Evolutionary conservation across 2,888 invertebrate genomes (phyloP), one percentile per base, ranked within the genome.

Genomic region (Abrostola triplasia): DNA sequence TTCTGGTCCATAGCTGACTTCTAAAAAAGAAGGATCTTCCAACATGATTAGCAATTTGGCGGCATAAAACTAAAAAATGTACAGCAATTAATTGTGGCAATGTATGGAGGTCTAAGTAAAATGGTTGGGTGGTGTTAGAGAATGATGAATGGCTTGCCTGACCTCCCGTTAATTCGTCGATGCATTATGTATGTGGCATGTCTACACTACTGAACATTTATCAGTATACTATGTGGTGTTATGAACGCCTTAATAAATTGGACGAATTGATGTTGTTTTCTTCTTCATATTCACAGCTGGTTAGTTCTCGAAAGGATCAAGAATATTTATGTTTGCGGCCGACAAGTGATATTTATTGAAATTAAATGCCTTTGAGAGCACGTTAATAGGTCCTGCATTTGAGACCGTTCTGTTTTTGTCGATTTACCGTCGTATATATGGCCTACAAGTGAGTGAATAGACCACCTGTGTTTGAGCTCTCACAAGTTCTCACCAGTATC

Each of bases 61-160:
- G 24, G 24, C 24, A 24, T 24, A 4, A 24, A 24, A 24, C 24
- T 24, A 24, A 24, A 24, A 24, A 24, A 24, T 24, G 24, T 44
- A 13, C 12, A 7, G 13, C 13, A 44, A 47, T 47, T 47, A 47
- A 24, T 24, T 9, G 5, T 24, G 24, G 44, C 44, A 24, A 13
- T 49, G 9, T 12, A 37, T 8, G 57, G 53, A 60, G 80, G 40
- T 76, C 82, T 62, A 48, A 6, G 42, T 65, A 75, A 51, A 76
- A 44, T 84, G 80, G 86, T 59, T 44, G 47, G 6, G 5, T 6
- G 36, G 54, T 73, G 73, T 82, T 77, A 73, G 78, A 75, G 73
- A 80, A 84, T 87, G 84, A 87, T 85, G 72, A 81, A 87, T 84
- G 74, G 60, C 66, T 37, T 38, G 56, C 55, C 60, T 81, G 84